Conservation (phyloP, 2,797 vertebrate genomes). For the Muscicapa striata region DNA sequence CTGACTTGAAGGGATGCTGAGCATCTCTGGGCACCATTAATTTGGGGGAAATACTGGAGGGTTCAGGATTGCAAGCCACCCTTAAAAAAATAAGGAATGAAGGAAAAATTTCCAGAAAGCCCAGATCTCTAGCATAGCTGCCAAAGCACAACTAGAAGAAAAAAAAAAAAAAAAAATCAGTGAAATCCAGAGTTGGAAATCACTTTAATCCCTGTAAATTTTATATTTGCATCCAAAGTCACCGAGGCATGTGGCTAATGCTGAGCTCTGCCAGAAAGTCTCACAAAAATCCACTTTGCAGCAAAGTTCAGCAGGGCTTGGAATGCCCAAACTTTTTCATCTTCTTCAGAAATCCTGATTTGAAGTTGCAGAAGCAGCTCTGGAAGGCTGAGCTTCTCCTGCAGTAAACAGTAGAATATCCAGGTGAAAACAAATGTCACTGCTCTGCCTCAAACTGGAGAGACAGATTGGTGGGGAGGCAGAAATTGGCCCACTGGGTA, state of each 20-base stretch:
- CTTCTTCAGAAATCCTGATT: fast-evolving
- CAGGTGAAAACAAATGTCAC: background rate
- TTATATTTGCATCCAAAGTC: background rate
- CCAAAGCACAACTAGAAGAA: background rate
- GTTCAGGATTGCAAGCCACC: background rate
- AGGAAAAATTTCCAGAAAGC: background rate
- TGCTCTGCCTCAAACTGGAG: background rate
- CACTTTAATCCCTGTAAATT: background rate
- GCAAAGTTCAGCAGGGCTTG: background rate
- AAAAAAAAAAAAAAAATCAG: background rate
- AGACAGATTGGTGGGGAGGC: background rate
- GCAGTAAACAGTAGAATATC: background rate
- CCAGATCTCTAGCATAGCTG: background rate
- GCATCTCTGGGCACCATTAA: background rate
- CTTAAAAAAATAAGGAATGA: background rate
- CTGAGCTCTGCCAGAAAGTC: background rate
- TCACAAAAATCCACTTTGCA: background rate
- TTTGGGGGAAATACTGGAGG: background rate
- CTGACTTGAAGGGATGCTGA: background rate
- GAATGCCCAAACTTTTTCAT: background rate
- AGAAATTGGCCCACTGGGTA: background rate
- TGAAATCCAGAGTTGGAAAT: background rate
- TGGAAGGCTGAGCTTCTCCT: background rate
- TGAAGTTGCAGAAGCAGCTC: background rate
- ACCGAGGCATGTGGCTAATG: fast-evolving